Evolutionary conservation across 2,888 invertebrate species (phyloP).

Genomic region (Calameuta idolon): DNA sequence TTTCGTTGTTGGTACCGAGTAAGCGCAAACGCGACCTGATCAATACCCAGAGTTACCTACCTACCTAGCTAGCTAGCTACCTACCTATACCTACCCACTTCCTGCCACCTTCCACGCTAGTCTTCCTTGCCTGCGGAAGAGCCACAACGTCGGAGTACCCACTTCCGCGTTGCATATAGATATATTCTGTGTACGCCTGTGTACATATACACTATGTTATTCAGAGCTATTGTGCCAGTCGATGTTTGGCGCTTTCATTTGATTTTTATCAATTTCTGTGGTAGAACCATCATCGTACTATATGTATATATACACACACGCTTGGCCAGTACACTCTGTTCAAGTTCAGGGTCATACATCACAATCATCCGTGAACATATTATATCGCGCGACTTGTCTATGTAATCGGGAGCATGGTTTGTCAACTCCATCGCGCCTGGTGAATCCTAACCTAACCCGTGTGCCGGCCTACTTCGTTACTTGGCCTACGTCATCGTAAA

Average conservation of each 20-base stretch:
- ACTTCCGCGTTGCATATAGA: neutral
- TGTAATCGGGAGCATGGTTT: neutral
- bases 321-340: constrained; percentile 19
- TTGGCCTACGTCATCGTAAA: neutral
- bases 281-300: too few relatives aligned
- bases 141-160: neutral
- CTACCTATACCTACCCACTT: constrained; percentile 10
- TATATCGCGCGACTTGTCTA: neutral
- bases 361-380: neutral
- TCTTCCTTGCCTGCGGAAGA: neutral
- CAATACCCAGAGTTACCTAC: constrained; percentile 44
- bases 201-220: neutral
- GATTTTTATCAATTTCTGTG: too few relatives aligned
- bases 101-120: neutral
- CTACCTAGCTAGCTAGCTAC: constrained; percentile 27
- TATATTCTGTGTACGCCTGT: neutral
- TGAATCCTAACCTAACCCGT: neutral
- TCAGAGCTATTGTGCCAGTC: too few relatives aligned
- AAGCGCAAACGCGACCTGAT: constrained; percentile 47
- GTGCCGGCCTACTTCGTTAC: neutral
- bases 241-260: too few relatives aligned
- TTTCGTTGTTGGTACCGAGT: constrained; percentile 38
- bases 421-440: neutral
- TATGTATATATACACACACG: neutral
- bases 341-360: constrained; percentile 41